A percentile compares a stretch with the other conserved stretches of the same genome.
These are phyloP conservation scores for Vicugna pacos DNA, from an alignment of 2,113 vertebrate species.

Conservation along the genomic window DNA sequence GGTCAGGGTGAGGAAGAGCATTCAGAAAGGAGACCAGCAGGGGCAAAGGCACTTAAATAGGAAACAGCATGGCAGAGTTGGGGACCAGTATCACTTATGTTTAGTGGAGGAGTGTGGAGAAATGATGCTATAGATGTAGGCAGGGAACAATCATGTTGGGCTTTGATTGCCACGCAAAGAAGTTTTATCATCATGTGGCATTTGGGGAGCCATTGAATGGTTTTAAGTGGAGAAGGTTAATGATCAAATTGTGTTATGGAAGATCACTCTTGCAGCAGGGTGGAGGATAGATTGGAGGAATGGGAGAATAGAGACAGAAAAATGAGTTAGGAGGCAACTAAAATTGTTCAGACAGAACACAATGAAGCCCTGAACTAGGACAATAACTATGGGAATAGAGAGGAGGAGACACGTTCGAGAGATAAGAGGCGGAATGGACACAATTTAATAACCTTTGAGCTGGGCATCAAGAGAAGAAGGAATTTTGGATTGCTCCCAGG, in stretches of 20 bases:
- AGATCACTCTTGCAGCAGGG: constrained; percentile 57
- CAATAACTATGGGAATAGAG: constrained; percentile 76
- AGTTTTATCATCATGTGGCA: constrained; percentile 59
- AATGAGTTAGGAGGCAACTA: constrained; percentile 76
- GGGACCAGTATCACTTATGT: background rate
- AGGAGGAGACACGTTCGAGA: constrained; percentile 61
- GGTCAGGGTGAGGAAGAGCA: background rate
- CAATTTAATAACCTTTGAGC: constrained; percentile 75
- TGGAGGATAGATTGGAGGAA: constrained; percentile 65
- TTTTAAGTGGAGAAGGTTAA: constrained; percentile 79
- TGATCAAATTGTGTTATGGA: constrained; percentile 69
- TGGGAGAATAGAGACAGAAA: constrained; percentile 72
- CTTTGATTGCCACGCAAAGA: constrained; percentile 65
- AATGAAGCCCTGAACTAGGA: constrained; percentile 77
- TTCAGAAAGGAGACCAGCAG: constrained; percentile 4
- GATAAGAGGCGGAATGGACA: constrained; percentile 65
- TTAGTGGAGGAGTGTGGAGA: constrained; percentile 7
- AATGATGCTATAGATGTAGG: background rate
- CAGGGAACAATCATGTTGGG: constrained; percentile 39
- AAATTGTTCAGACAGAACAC: constrained; percentile 77
- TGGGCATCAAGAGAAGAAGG: constrained; percentile 49
- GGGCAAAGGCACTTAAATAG: background rate
- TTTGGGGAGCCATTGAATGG: constrained; percentile 72
- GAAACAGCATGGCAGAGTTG: background rate
- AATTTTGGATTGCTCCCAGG: constrained; percentile 71